Evolutionary conservation across 2,113 vertebrate species (phyloP).

Genomic region (Cyanoramphus novaezelandiae): DNA sequence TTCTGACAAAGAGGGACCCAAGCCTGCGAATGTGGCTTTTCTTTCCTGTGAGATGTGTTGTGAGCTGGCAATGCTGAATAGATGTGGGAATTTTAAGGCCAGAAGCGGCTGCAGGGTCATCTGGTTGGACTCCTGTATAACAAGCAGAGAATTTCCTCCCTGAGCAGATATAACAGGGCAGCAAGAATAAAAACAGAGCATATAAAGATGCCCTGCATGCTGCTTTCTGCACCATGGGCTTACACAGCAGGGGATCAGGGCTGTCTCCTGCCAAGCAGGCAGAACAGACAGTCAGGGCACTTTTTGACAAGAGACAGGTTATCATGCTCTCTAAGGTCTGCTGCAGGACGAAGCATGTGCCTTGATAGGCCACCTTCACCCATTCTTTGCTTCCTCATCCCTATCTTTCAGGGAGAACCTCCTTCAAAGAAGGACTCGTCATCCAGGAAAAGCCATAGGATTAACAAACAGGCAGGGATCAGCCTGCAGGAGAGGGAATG

Average conservation of each 20-base stretch:
- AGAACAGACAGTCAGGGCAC: rapidly evolving
- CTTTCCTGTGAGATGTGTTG: not conserved
- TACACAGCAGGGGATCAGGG: rapidly evolving
- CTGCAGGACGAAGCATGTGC: not conserved
- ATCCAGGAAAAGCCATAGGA: not conserved
- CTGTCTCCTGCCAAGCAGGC: not conserved
- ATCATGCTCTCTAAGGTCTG: not conserved
- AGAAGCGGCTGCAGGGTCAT: slow-evolving; percentile 25
- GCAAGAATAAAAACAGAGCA: not conserved
- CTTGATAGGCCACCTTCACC: not conserved
- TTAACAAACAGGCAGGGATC: not conserved
- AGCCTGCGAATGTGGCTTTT: slow-evolving; percentile 7
- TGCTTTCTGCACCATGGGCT: not conserved
- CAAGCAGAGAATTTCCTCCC: not conserved
- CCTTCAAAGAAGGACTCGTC: not conserved
- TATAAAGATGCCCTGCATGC: not conserved
- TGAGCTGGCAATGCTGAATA: slow-evolving; percentile 30
- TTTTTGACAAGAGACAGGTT: not conserved
- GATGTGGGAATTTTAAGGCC: not conserved
- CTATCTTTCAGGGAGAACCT: not conserved
- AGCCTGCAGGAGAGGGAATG: not conserved
- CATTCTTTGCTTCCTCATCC: not conserved
- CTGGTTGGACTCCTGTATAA: not conserved
- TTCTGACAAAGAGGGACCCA: not conserved
- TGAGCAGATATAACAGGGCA: not conserved